Evolutionary conservation across 2,888 invertebrate genomes (phyloP), one percentile per base, ranked within the genome.

Genomic region (Odontothrips loti): DNA sequence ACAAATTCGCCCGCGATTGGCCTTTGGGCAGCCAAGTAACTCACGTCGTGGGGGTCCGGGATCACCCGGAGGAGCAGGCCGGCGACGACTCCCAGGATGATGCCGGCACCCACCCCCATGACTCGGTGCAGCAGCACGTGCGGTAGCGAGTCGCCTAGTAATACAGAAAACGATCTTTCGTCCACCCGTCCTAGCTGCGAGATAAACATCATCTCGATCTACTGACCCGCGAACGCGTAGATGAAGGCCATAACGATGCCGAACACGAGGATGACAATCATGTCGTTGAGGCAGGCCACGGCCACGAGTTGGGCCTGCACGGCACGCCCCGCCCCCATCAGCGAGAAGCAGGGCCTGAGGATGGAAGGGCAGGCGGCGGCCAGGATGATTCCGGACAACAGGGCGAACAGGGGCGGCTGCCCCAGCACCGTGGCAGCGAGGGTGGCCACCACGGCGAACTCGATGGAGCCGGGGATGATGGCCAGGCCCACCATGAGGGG

Each of bases 311-410:
- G 9, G 11, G 68, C 68, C 68, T 75, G 68, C 68, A 75, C 68
- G 68, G 23, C 27, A 27, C 68, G 68, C 23, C 68, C 68, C 68
- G 68, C 68, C 27, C 68, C 68, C 68, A 75, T 75, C 68, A 75
- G n/a, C 23, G 68, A 75, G 68, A 75, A 75, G 68, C 68, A 75
- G 68, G 68, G 68, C 68, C 23, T 27, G 23, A 75, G 27, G 68
- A 75, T 75, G 68, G 68, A 75, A 27, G 68, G 68, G 68, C 68
- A 75, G 68, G 68, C 68, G 23, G 68, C 68, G 68, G 68, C 68
- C 27, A 75, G 9, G 68, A 75, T 75, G 68, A 75, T 27, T 8
- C 68, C 68, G 23, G 68, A 23, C 68, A 75, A 6, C 27, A 75
- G 68, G 11, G 68, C 68, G 68, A 75, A 75, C 23, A 12, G 27